These are phyloP conservation scores for Orussus abietinus DNA, from an alignment of 1,140 invertebrate genomes.

Conservation along the genomic window DNA sequence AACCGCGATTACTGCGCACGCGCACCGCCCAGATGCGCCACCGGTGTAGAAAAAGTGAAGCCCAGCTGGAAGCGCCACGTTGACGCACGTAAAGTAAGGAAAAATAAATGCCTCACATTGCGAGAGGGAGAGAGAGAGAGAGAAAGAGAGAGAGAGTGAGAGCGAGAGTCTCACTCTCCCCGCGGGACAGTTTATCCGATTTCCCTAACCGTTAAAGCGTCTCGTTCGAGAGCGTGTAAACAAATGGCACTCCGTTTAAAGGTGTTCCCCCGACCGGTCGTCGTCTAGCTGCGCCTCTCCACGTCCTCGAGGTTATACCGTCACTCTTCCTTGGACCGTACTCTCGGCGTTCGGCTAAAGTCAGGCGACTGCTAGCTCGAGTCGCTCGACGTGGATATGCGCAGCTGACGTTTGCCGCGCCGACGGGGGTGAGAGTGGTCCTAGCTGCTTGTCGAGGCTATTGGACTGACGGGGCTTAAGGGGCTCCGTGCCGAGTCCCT, in stretches of 20 bases:
- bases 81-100: too few species aligned
- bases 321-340: slow-evolving; percentile 36
- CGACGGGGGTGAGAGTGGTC: slow-evolving; percentile 53
- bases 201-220: too few species aligned
- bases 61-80: too few species aligned
- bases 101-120: too few species aligned
- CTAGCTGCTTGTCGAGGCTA: slow-evolving; percentile 88
- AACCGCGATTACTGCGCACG: too few species aligned
- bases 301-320: slow-evolving; percentile 27
- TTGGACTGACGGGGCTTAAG: slow-evolving; percentile 75
- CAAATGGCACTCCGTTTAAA: background rate
- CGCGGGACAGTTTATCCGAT: too few species aligned
- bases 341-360: slow-evolving; percentile 39
- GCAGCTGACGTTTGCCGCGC: slow-evolving; percentile 49
- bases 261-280: background rate
- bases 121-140: too few species aligned
- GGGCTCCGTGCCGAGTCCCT: slow-evolving; percentile 78
- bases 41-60: too few species aligned
- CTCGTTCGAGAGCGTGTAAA: background rate
- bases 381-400: slow-evolving; percentile 48
- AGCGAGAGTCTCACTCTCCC: too few species aligned
- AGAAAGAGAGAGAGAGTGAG: too few species aligned
- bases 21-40: too few species aligned
- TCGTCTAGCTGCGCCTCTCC: background rate
- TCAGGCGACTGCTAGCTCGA: slow-evolving; percentile 50